Conservation (phyloP, 1,140 invertebrate genomes). For the Heliconius hermathena region DNA sequence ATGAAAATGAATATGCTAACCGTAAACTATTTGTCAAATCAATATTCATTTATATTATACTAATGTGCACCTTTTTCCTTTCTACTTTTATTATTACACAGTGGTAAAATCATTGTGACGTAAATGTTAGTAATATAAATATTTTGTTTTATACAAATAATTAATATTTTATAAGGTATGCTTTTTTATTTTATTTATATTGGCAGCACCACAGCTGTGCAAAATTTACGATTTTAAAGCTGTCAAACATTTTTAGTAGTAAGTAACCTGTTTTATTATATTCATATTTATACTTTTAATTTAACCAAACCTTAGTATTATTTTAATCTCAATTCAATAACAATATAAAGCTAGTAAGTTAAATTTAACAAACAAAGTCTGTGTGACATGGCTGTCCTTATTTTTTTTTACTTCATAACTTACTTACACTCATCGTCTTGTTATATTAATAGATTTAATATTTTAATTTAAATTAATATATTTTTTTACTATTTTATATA, state of each 20-base stretch:
- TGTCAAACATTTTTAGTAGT: slow-evolving; percentile 11
- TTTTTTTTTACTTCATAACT: neutral
- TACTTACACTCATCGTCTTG: neutral
- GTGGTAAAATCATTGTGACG: neutral
- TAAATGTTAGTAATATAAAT: neutral
- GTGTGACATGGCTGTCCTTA: neutral
- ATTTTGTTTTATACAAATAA: neutral
- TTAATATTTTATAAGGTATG: neutral
- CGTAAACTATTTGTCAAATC: neutral
- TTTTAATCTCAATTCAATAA: neutral
- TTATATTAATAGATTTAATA: slow-evolving; percentile 4
- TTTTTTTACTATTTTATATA: neutral
- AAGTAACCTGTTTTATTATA: slow-evolving; percentile 1
- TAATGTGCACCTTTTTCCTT: neutral
- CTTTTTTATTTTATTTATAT: neutral
- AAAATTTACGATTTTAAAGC: neutral
- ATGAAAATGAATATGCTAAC: neutral
- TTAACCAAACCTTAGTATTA: neutral
- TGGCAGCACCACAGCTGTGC: slow-evolving; percentile 5
- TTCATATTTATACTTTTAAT: slow-evolving; percentile 1
- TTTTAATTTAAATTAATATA: neutral
- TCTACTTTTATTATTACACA: neutral
- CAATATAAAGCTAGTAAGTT: neutral
- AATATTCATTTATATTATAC: neutral
- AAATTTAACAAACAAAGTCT: neutral